A percentile compares a stretch with the other conserved stretches of the same genome.
Evolutionary conservation across 2,888 invertebrate genomes (phyloP).

Genomic region (Thereva nobilitata): DNA sequence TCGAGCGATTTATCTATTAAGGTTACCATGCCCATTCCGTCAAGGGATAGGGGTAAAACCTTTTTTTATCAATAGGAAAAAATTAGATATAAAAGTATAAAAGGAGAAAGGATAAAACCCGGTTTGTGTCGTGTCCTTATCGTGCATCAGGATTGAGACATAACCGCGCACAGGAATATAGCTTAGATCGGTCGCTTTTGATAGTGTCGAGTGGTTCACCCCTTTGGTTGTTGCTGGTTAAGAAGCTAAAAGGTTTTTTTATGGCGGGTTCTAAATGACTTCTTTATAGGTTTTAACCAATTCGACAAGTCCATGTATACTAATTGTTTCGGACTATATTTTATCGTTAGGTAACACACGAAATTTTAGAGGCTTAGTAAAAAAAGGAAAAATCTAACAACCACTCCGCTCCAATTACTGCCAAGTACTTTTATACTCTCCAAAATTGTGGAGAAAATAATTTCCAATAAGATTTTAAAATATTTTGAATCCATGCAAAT

Average conservation of each 20-base stretch:
- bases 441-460: too few species aligned
- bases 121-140: neutral
- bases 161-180: constrained; percentile 15
- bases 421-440: too few species aligned
- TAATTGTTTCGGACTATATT: too few species aligned
- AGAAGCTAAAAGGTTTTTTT: constrained; percentile 12
- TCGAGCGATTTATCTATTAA: constrained; percentile 20
- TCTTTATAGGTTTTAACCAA: neutral
- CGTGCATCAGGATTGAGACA: constrained; percentile 13
- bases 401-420: too few species aligned
- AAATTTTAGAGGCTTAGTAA: too few species aligned
- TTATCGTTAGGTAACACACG: too few species aligned
- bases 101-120: constrained; percentile 3
- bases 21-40: neutral
- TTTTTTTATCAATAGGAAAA: constrained; percentile 1
- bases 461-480: too few species aligned
- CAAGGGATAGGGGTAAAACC: constrained; percentile 16
- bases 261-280: constrained; percentile 14
- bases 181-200: constrained; percentile 13
- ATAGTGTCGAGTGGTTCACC: constrained; percentile 9
- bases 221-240: constrained; percentile 9
- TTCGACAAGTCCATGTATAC: too few species aligned
- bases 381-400: too few species aligned
- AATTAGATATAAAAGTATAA: constrained; percentile 1
- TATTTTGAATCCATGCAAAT: too few species aligned